Percentiles rank a stretch among this genome's conserved stretches.
Evolutionary conservation across 2,113 vertebrate genomes (phyloP).

Genomic region (Pimephales promelas): DNA sequence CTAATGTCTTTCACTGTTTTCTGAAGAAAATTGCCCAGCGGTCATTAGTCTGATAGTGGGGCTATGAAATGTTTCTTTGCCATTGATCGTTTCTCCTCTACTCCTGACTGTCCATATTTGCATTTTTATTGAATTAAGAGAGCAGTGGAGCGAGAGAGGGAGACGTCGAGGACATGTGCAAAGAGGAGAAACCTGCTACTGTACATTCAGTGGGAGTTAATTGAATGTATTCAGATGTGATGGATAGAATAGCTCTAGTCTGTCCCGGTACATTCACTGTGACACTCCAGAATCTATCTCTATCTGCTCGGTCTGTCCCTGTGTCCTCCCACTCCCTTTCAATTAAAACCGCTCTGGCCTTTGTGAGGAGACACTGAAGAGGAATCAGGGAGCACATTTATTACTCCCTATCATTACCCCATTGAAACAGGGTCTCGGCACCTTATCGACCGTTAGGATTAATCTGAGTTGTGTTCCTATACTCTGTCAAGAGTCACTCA

Average conservation of each 20-base stretch:
- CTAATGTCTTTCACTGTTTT: conserved; percentile 74
- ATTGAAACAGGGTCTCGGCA: conserved; percentile 85
- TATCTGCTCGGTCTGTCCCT: conserved; percentile 32
- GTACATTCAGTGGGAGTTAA: conserved; percentile 69
- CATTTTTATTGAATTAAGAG: conserved; percentile 79
- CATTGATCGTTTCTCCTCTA: conserved; percentile 65
- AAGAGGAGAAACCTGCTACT: conserved; percentile 56
- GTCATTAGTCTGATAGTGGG: conserved; percentile 73
- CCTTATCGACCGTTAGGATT: conserved; percentile 82
- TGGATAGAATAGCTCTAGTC: conserved; percentile 81
- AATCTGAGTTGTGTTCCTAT: conserved; percentile 78
- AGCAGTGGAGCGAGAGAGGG: conserved; percentile 50
- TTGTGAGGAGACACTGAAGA: conserved; percentile 83
- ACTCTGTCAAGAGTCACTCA: background rate
- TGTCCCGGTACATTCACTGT: conserved; percentile 68
- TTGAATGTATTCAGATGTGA: conserved; percentile 84
- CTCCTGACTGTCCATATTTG: conserved; percentile 73
- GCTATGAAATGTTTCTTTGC: conserved; percentile 66
- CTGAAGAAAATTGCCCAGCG: conserved; percentile 73
- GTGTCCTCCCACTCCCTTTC: conserved; percentile 81
- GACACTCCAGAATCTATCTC: conserved; percentile 76
- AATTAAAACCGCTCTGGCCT: conserved; percentile 95
- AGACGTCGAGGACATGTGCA: conserved; percentile 40
- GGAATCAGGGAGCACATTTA: conserved; percentile 96
- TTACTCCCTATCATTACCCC: conserved; percentile 97